A percentile compares a stretch with the other conserved stretches of the same genome.
Conservation (phyloP, 2,888 invertebrate genomes). For the Lasioglossum oenotherae region DNA sequence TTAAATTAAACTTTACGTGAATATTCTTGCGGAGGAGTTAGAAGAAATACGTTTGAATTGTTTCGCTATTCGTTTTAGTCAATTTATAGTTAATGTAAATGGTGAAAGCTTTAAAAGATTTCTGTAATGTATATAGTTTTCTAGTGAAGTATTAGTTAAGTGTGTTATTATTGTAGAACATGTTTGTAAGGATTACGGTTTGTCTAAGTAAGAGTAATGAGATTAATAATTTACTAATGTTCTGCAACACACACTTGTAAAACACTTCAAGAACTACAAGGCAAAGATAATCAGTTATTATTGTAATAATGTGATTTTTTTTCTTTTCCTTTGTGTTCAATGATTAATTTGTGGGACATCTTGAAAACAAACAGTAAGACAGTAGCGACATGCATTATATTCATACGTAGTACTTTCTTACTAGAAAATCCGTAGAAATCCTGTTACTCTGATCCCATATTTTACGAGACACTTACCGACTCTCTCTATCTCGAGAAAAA, state of each 20-base stretch:
- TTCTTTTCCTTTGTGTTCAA: too few species aligned
- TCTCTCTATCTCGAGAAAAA: constrained; percentile 33
- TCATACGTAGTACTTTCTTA: background rate
- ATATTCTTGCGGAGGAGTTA: background rate
- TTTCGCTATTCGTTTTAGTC: background rate
- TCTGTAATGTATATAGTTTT: background rate
- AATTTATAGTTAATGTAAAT: background rate
- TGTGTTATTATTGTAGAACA: too few species aligned
- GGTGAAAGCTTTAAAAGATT: background rate
- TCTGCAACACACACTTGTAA: background rate
- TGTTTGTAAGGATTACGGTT: too few species aligned
- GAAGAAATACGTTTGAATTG: background rate
- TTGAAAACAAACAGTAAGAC: background rate
- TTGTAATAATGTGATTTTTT: background rate
- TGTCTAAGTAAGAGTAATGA: background rate
- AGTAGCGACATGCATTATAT: background rate
- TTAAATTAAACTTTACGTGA: background rate
- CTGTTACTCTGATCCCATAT: constrained; percentile 23
- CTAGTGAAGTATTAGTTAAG: too few species aligned
- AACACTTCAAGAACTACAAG: background rate
- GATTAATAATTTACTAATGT: background rate
- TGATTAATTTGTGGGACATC: background rate
- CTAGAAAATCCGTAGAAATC: constrained; percentile 20
- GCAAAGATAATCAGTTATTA: background rate
- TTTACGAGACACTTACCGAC: constrained; percentile 37